Base-by-base conservation (phyloP, 2,113 vertebrate species). In the Caranx ignobilis region DNA sequence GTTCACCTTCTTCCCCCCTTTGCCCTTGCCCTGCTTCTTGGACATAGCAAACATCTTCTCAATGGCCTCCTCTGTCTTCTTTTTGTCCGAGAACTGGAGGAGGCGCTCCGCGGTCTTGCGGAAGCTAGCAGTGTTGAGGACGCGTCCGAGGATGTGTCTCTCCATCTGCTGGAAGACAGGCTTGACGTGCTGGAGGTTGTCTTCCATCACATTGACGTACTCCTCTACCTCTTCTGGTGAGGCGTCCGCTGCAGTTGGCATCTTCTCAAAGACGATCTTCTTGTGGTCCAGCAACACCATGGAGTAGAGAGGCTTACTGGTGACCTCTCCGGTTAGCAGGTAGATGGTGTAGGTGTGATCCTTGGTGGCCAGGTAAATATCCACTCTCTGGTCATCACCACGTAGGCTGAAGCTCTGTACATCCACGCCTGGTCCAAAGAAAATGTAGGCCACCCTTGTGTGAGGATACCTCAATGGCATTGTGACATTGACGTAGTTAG, bases 141-240 rank as follows among this genome's bases (percentile, higher is more conserved):
- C 96, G 16, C 94, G 95, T 13, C 97, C 96, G 3, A 98, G 92
- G 70, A 98, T 97, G 89, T 97, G 96, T 71, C 97, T 96, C 91
- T 99, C 97, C 57, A 98, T 96, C 86, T 97, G 96, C 92, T 98
- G 97, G 88, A 99, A 99, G 77, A 99, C 96, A 0, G 97, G 97
- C 77, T 98, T 99, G 81, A 97, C 96, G 43, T 90, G 97, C 70
- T 97, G 97, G 41, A 99, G 94, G 85, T 95, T 98, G 87, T 95
- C 95, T 63, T 98, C 97, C 89, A 99, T 94, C 0, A 97, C 80
- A 6, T 91, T 95, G 32, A 92, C 26, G 0, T 98, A 98, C 82
- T 97, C 96, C 83, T 95, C 95, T 15, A 97, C 96, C 85, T 98
- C 97, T 0, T 93, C 85, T 2, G 95, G 91, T 0, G 91, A 3